Conservation (phyloP, 2,797 vertebrate species). For the Pantherophis alleghaniensis region DNA sequence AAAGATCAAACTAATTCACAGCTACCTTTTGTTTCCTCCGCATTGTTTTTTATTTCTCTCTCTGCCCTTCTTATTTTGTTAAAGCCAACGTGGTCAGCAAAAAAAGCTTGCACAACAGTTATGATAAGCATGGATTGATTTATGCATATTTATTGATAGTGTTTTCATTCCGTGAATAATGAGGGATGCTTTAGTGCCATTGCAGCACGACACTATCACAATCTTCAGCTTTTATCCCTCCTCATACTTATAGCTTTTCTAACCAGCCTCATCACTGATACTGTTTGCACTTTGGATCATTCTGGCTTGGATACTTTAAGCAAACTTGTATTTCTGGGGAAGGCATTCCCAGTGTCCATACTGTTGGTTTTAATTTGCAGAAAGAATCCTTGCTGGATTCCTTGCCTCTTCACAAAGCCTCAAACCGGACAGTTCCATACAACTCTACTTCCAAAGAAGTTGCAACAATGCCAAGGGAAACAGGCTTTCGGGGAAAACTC, state of each 20-base stretch:
- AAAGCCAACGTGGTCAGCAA: slow-evolving; percentile 21
- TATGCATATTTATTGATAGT: neutral
- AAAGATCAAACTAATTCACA: slow-evolving; percentile 34
- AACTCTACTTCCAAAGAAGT: neutral
- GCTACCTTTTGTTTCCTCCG: slow-evolving; percentile 16
- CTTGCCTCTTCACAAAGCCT: neutral
- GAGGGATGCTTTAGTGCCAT: neutral
- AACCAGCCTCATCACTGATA: neutral
- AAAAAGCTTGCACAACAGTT: slow-evolving; percentile 34
- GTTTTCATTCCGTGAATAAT: neutral
- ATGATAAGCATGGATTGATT: slow-evolving; percentile 22
- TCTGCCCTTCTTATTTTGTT: slow-evolving; percentile 25
- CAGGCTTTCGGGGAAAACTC: neutral
- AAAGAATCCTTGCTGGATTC: neutral
- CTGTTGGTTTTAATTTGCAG: neutral
- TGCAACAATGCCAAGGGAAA: neutral
- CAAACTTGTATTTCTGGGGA: neutral
- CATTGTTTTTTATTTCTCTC: neutral
- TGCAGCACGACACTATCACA: slow-evolving; percentile 22
- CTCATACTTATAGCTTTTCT: neutral
- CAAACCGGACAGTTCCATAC: neutral
- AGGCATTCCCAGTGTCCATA: neutral
- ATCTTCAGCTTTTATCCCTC: neutral
- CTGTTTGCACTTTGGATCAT: neutral
- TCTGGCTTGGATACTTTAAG: neutral